Evolutionary conservation across 1,140 invertebrate species (phyloP), one percentile per base, ranked within the genome.

Genomic region (Hydropsyche tenuis): DNA sequence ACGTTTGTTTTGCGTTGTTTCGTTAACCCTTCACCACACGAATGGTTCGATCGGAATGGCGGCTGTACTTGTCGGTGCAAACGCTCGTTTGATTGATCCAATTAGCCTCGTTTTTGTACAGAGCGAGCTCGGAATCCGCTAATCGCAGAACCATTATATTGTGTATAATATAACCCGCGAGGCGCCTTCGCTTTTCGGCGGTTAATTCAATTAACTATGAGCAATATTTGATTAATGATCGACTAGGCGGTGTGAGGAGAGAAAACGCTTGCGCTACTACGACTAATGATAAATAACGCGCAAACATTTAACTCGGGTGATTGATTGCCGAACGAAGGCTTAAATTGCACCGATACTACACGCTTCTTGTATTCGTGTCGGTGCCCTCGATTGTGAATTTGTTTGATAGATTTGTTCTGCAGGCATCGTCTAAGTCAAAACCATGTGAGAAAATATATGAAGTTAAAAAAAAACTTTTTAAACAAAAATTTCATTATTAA

Each of bases 201-300:
- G 20, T 37, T 53, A 53, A 53, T 53, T 53, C 48, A 53, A 53
- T 53, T 53, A 53, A 53, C 48, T 53, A 53, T 53, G 20, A 53
- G 48, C 48, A 53, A 53, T 53, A 53, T 53, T 53, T 53, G 48
- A 53, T 53, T 53, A 53, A 53, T 53, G 48, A 53, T 53, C 48
- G 48, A 7, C n/a, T n/a, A n/a, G n/a, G n/a, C n/a, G n/a, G n/a
- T n/a, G n/a, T n/a, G 30, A 37, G 30, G 30, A 37, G 9, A 37
- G 30, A 37, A 37, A 37, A 9, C 48, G 48, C 20, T n/a, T 20
- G 48, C 48, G 30, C 30, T 4, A n/a, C n/a, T n/a, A 9, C 48
- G 48, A 53, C 48, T 53, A 53, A 53, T 53, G 48, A 53, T 53
- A 53, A 53, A 53, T 53, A 53, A 53, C 48, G 48, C 48, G 7